phyloP scores from a whole-genome alignment of 2,888 invertebrate species.

The Resseliella maxima region DNA sequence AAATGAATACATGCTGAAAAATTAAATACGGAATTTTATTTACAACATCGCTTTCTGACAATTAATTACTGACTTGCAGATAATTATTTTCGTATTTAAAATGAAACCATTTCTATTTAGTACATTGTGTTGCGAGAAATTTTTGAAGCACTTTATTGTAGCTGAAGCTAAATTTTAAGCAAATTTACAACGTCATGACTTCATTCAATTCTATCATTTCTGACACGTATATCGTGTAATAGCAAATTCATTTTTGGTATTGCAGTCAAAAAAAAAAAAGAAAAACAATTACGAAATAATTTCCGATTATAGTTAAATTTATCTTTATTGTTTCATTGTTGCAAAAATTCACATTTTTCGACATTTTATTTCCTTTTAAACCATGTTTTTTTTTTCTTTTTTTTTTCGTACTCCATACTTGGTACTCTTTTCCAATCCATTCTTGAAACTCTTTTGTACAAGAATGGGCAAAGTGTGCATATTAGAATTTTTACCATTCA shows the following conservation, averaged over 20 bases:
- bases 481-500: too few relatives aligned
- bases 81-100: constrained; percentile 47
- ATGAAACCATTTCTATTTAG: too few relatives aligned
- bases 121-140: too few relatives aligned
- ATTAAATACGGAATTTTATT: constrained; percentile 16
- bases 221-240: background rate
- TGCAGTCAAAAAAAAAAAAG: constrained; percentile 6
- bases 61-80: constrained; percentile 34
- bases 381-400: too few relatives aligned
- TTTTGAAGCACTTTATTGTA: too few relatives aligned
- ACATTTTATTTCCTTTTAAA: too few relatives aligned
- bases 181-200: background rate
- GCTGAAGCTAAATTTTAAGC: background rate
- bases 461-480: too few relatives aligned
- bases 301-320: background rate
- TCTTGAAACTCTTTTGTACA: too few relatives aligned
- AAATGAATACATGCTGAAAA: background rate
- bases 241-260: background rate
- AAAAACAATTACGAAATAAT: constrained; percentile 43
- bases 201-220: constrained; percentile 3
- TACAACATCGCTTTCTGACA: constrained; percentile 28
- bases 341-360: too few relatives aligned
- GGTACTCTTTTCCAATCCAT: too few relatives aligned
- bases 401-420: too few relatives aligned
- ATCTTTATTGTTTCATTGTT: background rate